phyloP scores from a whole-genome alignment of 2,888 invertebrate genomes.

The Mythimna lalbum region DNA sequence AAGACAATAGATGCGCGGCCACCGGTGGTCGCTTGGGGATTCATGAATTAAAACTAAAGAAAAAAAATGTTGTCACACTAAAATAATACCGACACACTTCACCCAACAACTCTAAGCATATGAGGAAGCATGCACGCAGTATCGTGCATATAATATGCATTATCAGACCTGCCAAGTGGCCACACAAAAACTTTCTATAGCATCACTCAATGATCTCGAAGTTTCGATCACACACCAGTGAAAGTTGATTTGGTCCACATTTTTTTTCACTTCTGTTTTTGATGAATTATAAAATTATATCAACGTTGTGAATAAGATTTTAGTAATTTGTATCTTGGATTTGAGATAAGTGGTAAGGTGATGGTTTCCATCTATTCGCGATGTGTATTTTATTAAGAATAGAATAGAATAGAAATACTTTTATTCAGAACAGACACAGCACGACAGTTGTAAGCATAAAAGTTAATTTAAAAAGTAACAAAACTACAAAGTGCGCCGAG shows the following conservation, averaged over 20 bases:
- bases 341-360: background rate
- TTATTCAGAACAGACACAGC: too few relatives aligned
- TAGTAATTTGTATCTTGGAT: background rate
- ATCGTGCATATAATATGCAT: constrained; percentile 31
- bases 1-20: too few relatives aligned
- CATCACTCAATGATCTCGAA: constrained; percentile 45
- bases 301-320: background rate
- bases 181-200: constrained; percentile 47
- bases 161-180: constrained; percentile 7
- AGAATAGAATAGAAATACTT: too few relatives aligned
- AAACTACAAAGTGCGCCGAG: too few relatives aligned
- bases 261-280: constrained; percentile 13
- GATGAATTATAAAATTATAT: constrained; percentile 4
- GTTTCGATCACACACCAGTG: constrained; percentile 35
- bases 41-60: too few relatives aligned
- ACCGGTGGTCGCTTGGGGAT: too few relatives aligned
- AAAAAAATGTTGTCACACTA: constrained; percentile 14
- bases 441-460: too few relatives aligned
- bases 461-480: too few relatives aligned
- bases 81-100: constrained; percentile 37
- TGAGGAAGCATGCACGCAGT: constrained; percentile 16
- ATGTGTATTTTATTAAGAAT: background rate
- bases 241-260: constrained; percentile 46
- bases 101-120: constrained; percentile 8
- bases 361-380: too few relatives aligned